These are phyloP conservation scores for Geotrupes spiniger DNA, from an alignment of 2,888 invertebrate species.

Conservation along the genomic window DNA sequence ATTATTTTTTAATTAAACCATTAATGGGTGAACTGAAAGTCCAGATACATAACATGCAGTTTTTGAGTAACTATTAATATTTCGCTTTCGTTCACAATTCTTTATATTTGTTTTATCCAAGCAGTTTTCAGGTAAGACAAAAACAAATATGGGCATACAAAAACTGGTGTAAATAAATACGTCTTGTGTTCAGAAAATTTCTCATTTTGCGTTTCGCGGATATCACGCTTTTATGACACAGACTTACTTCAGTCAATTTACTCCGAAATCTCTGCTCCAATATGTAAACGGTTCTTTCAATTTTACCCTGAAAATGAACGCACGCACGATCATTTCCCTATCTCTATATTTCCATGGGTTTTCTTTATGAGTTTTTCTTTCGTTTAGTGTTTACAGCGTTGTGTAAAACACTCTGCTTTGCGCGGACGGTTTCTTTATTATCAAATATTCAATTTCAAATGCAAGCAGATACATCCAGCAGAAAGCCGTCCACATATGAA, in stretches of 20 bases:
- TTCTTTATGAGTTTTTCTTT: conserved; percentile 29
- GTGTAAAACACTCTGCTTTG: conserved; percentile 23
- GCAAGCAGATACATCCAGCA: conserved; percentile 23
- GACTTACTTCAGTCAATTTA: conserved; percentile 35
- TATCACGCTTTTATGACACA: conserved; percentile 24
- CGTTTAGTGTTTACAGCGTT: conserved; percentile 23
- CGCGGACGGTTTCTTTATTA: conserved; percentile 27
- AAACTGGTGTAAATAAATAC: no score
- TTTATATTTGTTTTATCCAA: no score
- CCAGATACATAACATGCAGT: no score
- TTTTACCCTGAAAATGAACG: conserved; percentile 26
- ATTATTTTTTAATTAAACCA: no score
- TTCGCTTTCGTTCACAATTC: no score
- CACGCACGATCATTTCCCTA: conserved; percentile 31
- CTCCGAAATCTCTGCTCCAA: conserved; percentile 35
- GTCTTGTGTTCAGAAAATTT: no score
- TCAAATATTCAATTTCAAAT: conserved; percentile 34
- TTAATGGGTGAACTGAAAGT: no score
- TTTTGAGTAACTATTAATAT: no score
- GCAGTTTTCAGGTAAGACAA: no score
- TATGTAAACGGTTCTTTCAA: conserved; percentile 37
- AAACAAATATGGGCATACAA: no score
- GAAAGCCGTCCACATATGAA: conserved; percentile 23
- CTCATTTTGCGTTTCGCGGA: neutral
- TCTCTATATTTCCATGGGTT: conserved; percentile 28